Base-by-base conservation (phyloP, 2,797 vertebrate species). In the Paramormyrops hopkinsi region DNA sequence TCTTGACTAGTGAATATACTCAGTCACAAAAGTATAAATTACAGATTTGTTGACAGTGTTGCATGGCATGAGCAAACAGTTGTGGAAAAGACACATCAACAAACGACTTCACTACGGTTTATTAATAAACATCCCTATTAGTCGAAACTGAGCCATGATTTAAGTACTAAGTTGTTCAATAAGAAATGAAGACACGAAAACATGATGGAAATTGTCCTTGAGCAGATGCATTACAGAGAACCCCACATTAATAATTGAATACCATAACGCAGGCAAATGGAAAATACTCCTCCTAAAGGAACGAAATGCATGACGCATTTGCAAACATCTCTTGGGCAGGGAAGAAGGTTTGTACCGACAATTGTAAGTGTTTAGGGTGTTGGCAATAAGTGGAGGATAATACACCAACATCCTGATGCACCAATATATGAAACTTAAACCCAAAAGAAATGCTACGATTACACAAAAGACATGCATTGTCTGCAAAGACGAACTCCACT, bases 141-240 rank as follows among this genome's bases (percentile, higher is more conserved):
- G 76, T 41, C 76, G 19, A 73, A 73, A 73, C 65, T 37, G 12
- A 73, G 29, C 65, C 65, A 37, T 37, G 29, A 44, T 82, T 82
- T 25, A 84, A 84, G 82, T 51, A 48, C 82, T 46, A 29, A 25
- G 22, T 85, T 65, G 54, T 86, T 85, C 53, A 86, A 37, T 48
- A 89, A 62, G 44, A 73, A 53, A 22, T 59, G 73, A 56, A 89
- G n/a, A 62, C 83, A 85, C 3, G 6, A 89, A 85, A 48, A 89
- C 12, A 46, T 65, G 88, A 85, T 85, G 41, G 79, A 48, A 89
- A 85, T 89, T 25, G n/a, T 85, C n/a, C 11, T 62, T 89, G 53
- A 89, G 59, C 41, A 17, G 14, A 86, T 86, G 59, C 89, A 89
- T 86, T 89, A 86, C 89, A 89, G 59, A 48, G 33, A 73, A 73